A percentile compares a stretch with the other conserved stretches of the same genome.
phyloP scores from a whole-genome alignment of 2,888 invertebrate genomes.

The Drosophila fungiperda region DNA sequence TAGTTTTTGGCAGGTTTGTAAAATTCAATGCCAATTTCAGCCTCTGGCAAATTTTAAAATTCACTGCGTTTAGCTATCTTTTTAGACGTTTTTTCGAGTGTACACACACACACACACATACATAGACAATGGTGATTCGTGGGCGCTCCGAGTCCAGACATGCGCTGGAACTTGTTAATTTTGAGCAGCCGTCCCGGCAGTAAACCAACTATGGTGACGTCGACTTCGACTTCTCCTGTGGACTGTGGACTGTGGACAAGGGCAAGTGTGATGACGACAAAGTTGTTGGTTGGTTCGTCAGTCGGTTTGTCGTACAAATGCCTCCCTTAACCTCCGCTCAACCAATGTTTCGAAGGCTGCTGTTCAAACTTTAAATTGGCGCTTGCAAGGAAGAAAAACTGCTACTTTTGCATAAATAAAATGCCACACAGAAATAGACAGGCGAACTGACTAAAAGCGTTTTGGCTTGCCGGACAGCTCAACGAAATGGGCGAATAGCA shows the following conservation, averaged over 20 bases:
- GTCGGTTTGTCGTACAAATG: slow-evolving; percentile 55
- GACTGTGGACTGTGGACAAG: slow-evolving; percentile 31
- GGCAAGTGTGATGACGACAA: slow-evolving; percentile 43
- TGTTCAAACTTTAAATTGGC: slow-evolving; percentile 61
- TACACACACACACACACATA: slow-evolving; percentile 8
- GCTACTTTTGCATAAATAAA: slow-evolving; percentile 76
- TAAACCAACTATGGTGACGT: slow-evolving; percentile 52
- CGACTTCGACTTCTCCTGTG: neutral
- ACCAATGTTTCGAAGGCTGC: slow-evolving; percentile 30
- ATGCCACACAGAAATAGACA: slow-evolving; percentile 61
- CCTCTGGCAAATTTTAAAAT: neutral
- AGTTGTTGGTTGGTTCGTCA: slow-evolving; percentile 52
- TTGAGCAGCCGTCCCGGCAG: slow-evolving; percentile 78
- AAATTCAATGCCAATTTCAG: neutral
- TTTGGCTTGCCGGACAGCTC: slow-evolving; percentile 26
- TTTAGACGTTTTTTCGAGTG: neutral
- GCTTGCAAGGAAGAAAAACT: slow-evolving; percentile 48
- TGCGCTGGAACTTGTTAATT: slow-evolving; percentile 78
- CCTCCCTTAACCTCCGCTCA: neutral
- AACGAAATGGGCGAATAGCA: slow-evolving; percentile 48
- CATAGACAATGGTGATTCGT: slow-evolving; percentile 22
- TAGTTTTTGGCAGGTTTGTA: neutral
- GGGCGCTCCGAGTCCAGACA: slow-evolving; percentile 49
- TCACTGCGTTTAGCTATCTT: neutral
- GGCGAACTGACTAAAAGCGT: slow-evolving; percentile 32